Percentiles rank a stretch among this genome's conserved stretches.
phyloP scores from a whole-genome alignment of 1,140 invertebrate species.

The Chlorops oryzae region DNA sequence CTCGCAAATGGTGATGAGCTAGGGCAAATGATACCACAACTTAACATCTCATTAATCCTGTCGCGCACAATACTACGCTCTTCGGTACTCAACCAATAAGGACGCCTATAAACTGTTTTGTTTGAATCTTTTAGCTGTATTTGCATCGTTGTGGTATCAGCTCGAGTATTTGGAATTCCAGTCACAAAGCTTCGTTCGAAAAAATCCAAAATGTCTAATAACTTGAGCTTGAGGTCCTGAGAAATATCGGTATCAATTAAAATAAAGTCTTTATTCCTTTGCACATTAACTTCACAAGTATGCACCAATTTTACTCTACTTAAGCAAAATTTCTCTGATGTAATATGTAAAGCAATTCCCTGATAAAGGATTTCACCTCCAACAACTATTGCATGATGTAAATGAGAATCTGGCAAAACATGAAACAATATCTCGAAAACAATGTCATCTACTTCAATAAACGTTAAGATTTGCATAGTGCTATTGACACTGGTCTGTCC shows the following conservation, averaged over 20 bases:
- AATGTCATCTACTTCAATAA: too few relatives aligned
- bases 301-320: neutral
- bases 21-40: too few relatives aligned
- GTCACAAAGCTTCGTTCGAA: neutral
- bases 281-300: neutral
- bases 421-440: too few relatives aligned
- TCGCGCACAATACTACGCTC: too few relatives aligned
- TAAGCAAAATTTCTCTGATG: neutral
- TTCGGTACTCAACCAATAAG: neutral
- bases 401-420: neutral
- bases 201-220: neutral
- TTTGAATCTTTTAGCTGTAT: neutral
- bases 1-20: too few relatives aligned
- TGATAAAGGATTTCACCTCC: neutral
- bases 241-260: neutral
- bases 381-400: neutral
- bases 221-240: neutral
- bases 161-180: neutral
- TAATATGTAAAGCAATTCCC: neutral
- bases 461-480: too few relatives aligned
- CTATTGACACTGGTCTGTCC: too few relatives aligned
- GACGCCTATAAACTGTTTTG: neutral
- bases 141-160: neutral
- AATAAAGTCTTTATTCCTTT: neutral
- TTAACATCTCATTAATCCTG: too few relatives aligned